Conservation (phyloP, 2,888 invertebrate genomes). For the Cyclophora albipunctata region DNA sequence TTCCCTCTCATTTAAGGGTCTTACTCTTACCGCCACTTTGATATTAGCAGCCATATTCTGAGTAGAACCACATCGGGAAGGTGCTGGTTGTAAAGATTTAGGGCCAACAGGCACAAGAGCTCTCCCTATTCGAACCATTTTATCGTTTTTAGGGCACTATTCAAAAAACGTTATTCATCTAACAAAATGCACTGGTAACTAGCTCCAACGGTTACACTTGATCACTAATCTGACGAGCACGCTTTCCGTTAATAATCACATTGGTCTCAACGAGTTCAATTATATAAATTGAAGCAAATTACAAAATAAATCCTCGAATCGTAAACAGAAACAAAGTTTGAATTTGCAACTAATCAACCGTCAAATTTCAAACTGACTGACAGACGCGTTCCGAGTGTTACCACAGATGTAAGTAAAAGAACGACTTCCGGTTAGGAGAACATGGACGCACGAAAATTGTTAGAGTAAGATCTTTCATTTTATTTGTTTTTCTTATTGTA, state of each 20-base stretch:
- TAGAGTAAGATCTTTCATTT: too few relatives aligned
- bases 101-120: slow-evolving; percentile 20
- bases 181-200: background rate
- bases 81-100: slow-evolving; percentile 27
- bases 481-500: too few relatives aligned
- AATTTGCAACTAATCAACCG: slow-evolving; percentile 35
- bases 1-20: slow-evolving; percentile 86
- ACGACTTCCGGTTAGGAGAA: background rate
- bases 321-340: slow-evolving; percentile 26
- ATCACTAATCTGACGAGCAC: slow-evolving; percentile 20
- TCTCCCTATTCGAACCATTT: slow-evolving; percentile 48
- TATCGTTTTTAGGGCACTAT: slow-evolving; percentile 9
- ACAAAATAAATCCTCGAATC: slow-evolving; percentile 4
- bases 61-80: slow-evolving; percentile 61
- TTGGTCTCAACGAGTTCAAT: slow-evolving; percentile 14
- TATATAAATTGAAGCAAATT: background rate
- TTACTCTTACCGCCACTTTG: slow-evolving; percentile 88
- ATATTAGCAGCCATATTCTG: slow-evolving; percentile 76
- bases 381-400: background rate
- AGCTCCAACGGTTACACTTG: slow-evolving; percentile 9
- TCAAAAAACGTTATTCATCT: slow-evolving; percentile 20
- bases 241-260: slow-evolving; percentile 17
- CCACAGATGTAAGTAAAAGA: background rate
- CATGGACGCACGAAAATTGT: too few relatives aligned
- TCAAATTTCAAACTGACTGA: slow-evolving; percentile 30